Percentiles rank a stretch among this genome's conserved stretches.
These are phyloP conservation scores for Pachyseris speciosa DNA, from an alignment of 64 coral and sea anemone species.

Conservation along the genomic window DNA sequence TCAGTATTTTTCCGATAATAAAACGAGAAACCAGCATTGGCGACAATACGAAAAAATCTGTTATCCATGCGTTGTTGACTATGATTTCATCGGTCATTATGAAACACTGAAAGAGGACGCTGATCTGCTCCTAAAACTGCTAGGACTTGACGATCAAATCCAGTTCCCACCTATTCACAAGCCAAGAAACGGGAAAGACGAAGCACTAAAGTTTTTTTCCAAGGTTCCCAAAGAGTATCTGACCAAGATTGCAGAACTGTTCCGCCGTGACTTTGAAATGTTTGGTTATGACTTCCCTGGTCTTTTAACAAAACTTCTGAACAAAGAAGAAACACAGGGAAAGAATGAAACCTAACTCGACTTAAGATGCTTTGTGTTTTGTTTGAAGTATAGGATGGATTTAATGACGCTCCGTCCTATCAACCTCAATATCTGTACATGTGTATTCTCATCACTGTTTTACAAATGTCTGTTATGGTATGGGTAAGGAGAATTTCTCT, in stretches of 20 bases:
- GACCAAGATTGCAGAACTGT: not conserved
- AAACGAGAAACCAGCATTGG: not conserved
- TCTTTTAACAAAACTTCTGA: not conserved
- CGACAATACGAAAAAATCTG: conserved; percentile 6
- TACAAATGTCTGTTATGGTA: no score
- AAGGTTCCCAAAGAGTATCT: not conserved
- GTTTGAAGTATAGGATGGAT: no score
- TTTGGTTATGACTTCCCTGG: conserved; percentile 6
- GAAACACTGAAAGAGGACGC: not conserved
- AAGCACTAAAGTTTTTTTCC: not conserved
- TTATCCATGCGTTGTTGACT: conserved; percentile 1
- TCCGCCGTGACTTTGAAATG: not conserved
- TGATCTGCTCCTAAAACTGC: not conserved
- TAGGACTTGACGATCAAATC: not conserved
- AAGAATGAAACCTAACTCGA: no score
- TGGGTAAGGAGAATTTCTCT: no score
- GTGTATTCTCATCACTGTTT: no score
- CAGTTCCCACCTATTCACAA: conserved; percentile 10
- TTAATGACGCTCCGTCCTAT: no score
- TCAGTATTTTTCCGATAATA: conserved; percentile 16
- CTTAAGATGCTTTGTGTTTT: no score
- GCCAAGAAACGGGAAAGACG: not conserved
- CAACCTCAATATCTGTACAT: no score
- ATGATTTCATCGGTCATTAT: no score
- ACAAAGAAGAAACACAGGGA: not conserved